Evolutionary conservation across 2,113 vertebrate genomes (phyloP).

Genomic region (Notothenia coriiceps): DNA sequence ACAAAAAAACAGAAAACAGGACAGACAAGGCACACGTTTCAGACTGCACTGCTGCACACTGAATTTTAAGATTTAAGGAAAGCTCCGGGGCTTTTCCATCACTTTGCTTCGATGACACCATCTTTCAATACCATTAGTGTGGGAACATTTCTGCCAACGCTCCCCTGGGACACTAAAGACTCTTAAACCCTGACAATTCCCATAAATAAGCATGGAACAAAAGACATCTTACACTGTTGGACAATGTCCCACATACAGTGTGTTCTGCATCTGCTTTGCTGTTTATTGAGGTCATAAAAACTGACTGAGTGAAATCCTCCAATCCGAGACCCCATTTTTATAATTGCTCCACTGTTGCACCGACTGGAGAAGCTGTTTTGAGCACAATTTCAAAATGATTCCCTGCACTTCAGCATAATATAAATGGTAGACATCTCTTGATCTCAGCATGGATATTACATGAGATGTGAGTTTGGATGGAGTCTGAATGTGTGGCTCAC

Average conservation of each 20-base stretch:
- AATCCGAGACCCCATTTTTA: neutral
- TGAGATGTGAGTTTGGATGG: neutral
- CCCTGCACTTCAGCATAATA: neutral
- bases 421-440: neutral
- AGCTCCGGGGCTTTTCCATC: slow-evolving; percentile 22
- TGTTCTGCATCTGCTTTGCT: slow-evolving; percentile 15
- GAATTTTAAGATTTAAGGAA: neutral
- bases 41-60: neutral
- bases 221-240: neutral
- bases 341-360: neutral
- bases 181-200: neutral
- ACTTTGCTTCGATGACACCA: slow-evolving; percentile 17
- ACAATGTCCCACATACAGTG: neutral
- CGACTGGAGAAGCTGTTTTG: neutral
- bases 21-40: slow-evolving; percentile 1
- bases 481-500: neutral
- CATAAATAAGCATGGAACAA: neutral
- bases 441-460: neutral
- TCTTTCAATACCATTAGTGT: neutral
- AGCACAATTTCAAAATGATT: neutral
- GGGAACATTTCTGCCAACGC: slow-evolving; percentile 4
- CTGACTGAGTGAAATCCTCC: neutral
- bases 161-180: neutral
- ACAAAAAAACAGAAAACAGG: neutral
- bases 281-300: slow-evolving; percentile 6